These are phyloP conservation scores for Gadopsis marmoratus DNA, from an alignment of 2,797 vertebrate species.

Conservation along the genomic window DNA sequence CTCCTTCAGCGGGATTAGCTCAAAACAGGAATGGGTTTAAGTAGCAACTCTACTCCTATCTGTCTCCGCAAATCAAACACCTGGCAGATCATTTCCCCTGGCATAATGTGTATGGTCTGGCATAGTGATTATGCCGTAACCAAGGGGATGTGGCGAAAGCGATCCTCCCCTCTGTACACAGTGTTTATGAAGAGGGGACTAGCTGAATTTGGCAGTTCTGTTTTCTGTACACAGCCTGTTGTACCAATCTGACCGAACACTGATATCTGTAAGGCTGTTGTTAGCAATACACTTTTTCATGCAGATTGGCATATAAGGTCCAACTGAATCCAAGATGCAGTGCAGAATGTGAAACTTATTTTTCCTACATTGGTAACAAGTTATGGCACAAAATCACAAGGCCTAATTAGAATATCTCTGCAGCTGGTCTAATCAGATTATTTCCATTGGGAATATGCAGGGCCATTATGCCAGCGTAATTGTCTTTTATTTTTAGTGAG, in stretches of 20 bases:
- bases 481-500: conserved; percentile 88
- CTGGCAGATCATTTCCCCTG: conserved; percentile 38
- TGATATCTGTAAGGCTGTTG: background rate
- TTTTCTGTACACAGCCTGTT: background rate
- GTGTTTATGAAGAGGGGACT: conserved; percentile 9
- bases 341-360: conserved; percentile 33
- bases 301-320: background rate
- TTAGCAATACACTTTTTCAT: background rate
- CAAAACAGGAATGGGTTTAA: conserved; percentile 7
- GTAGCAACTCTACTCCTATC: background rate
- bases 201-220: conserved; percentile 4
- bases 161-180: conserved; percentile 28
- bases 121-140: conserved; percentile 66
- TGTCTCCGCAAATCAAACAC: conserved; percentile 31
- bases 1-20: conserved; percentile 30
- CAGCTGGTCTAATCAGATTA: conserved; percentile 82
- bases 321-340: conserved; percentile 10
- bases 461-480: conserved; percentile 85
- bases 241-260: background rate
- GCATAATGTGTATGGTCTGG: conserved; percentile 22
- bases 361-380: conserved; percentile 48
- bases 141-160: conserved; percentile 58
- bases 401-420: conserved; percentile 82
- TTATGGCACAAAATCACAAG: conserved; percentile 59
- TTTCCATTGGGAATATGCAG: conserved; percentile 81